These are phyloP conservation scores for Raja brachyura DNA, from an alignment of 2,113 vertebrate species.

Conservation along the genomic window DNA sequence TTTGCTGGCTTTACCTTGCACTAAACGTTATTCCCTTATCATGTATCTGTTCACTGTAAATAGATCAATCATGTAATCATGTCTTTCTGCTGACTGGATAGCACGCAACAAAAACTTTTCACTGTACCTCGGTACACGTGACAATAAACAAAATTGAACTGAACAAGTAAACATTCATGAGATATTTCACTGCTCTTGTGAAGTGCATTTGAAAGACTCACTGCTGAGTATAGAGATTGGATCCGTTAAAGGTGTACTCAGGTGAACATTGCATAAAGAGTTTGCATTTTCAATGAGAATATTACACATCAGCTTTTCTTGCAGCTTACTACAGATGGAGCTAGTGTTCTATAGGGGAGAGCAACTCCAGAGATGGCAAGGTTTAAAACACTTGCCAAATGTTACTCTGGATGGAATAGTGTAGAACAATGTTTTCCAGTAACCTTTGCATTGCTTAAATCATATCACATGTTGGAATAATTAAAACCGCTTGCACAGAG, in stretches of 20 bases:
- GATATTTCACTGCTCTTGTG: too few species aligned
- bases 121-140: too few species aligned
- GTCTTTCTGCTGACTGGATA: too few species aligned
- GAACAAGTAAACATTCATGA: too few species aligned
- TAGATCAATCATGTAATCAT: too few species aligned
- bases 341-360: background rate
- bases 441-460: conserved; percentile 21
- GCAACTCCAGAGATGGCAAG: background rate
- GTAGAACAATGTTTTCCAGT: conserved; percentile 24
- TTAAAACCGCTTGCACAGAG: conserved; percentile 28
- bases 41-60: too few species aligned
- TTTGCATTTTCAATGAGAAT: background rate
- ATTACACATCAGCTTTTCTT: background rate
- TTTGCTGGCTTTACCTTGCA: too few species aligned
- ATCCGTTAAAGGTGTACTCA: background rate
- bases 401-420: background rate
- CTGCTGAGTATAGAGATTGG: background rate
- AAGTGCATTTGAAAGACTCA: too few species aligned
- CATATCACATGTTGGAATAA: conserved; percentile 27
- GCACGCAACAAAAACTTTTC: too few species aligned
- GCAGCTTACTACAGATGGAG: conserved; percentile 12
- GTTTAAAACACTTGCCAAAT: background rate
- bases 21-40: too few species aligned
- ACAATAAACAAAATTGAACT: too few species aligned
- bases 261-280: background rate